Conservation (phyloP, 1,140 invertebrate species). For the Nylanderia fulva region DNA sequence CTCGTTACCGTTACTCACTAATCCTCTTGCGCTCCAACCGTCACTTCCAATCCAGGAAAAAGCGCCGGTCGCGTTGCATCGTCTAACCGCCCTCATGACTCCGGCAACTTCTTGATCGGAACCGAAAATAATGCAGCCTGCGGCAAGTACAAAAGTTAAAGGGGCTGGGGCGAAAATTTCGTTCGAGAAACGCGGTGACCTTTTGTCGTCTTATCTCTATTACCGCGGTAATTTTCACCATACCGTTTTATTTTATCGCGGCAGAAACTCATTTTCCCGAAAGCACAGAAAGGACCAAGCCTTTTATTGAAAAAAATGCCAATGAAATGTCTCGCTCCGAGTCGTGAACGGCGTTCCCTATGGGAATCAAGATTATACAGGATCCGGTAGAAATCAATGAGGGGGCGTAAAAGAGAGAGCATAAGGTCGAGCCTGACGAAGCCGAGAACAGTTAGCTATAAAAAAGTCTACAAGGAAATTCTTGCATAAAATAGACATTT, state of each 20-base stretch:
- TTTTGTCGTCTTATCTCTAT: not conserved
- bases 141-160: not conserved
- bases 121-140: conserved; percentile 98
- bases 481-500: conserved; percentile 46
- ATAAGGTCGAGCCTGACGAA: conserved; percentile 24
- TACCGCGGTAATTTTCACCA: not conserved
- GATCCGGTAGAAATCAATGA: conserved; percentile 3
- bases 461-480: conserved; percentile 18
- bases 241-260: conserved; percentile 29
- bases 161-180: not conserved
- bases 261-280: conserved; percentile 11
- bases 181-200: not conserved
- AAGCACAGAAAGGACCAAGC: not conserved
- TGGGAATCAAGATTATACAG: conserved; percentile 41
- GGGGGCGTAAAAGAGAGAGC: not conserved
- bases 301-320: conserved; percentile 50
- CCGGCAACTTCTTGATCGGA: conserved; percentile 98
- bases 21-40: conserved; percentile 94
- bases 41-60: conserved; percentile 98
- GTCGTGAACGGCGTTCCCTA: conserved; percentile 7
- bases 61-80: conserved; percentile 94
- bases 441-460: not conserved
- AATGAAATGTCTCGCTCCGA: conserved; percentile 22
- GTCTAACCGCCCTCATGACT: conserved; percentile 95
- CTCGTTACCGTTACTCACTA: conserved; percentile 95